Percentiles rank a stretch among this genome's conserved stretches.
Conservation (phyloP, 2,888 invertebrate genomes). For the Ophonus ardosiacus region DNA sequence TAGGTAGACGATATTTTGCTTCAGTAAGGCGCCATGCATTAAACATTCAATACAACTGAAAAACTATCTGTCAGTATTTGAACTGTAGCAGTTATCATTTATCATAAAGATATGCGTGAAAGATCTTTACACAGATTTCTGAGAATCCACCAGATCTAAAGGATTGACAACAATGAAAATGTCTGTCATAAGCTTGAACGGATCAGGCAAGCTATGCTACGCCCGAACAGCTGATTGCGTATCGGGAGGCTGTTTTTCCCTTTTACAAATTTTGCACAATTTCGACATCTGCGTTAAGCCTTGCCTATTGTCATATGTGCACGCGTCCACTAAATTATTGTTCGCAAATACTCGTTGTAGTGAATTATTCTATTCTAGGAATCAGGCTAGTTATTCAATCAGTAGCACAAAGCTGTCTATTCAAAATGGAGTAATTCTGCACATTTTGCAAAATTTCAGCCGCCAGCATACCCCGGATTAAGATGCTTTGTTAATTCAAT, state of each 20-base stretch:
- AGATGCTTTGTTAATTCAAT: conserved; percentile 31
- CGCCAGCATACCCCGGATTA: not conserved
- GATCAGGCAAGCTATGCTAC: conserved; percentile 10
- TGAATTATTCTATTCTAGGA: conserved; percentile 33
- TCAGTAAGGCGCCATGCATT: conserved; percentile 9
- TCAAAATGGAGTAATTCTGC: conserved; percentile 23
- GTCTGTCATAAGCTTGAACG: conserved; percentile 14
- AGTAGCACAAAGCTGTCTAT: conserved; percentile 19
- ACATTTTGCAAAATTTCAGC: conserved; percentile 24
- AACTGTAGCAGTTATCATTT: conserved; percentile 35
- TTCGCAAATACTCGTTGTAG: conserved; percentile 17
- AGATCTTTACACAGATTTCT: conserved; percentile 41
- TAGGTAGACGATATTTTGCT: conserved; percentile 5
- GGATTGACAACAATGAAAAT: conserved; percentile 39
- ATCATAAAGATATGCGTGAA: conserved; percentile 48
- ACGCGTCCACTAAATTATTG: conserved; percentile 29
- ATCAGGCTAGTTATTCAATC: conserved; percentile 1
- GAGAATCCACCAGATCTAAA: conserved; percentile 19
- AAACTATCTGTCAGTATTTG: conserved; percentile 46
- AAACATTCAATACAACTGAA: conserved; percentile 37
- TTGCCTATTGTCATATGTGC: conserved; percentile 36
- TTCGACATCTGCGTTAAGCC: conserved; percentile 45
- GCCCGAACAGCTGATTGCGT: conserved; percentile 39
- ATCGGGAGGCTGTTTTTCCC: conserved; percentile 14
- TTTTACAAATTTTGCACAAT: conserved; percentile 52